These are phyloP conservation scores for Alethe diademata DNA, from an alignment of 2,113 vertebrate genomes.

Conservation along the genomic window DNA sequence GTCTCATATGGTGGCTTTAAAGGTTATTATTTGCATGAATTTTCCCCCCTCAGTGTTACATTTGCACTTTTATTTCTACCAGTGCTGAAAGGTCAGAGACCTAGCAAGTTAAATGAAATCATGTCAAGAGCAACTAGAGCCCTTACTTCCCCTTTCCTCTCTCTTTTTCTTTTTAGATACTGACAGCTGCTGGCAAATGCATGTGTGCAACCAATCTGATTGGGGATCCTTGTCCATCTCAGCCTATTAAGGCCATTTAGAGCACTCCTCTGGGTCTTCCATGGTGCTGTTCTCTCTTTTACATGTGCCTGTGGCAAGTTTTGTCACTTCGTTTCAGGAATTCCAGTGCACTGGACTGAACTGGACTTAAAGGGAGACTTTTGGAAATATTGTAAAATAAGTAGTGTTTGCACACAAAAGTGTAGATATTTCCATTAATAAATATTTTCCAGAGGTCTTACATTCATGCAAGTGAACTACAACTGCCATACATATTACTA, in stretches of 20 bases:
- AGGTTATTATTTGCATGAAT: constrained; percentile 57
- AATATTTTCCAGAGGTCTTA: not conserved
- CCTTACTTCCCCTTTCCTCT: not conserved
- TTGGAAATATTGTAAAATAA: not conserved
- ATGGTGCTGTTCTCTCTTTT: not conserved
- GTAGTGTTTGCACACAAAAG: not conserved
- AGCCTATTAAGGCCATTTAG: not conserved
- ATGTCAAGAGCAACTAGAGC: constrained; percentile 33
- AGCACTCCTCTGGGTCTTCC: not conserved
- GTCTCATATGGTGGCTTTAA: constrained; percentile 6
- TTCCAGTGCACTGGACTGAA: not conserved
- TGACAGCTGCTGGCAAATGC: constrained; percentile 5
- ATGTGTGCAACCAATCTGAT: not conserved
- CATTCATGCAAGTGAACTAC: not conserved
- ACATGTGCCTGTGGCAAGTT: not conserved
- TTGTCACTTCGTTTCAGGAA: not conserved
- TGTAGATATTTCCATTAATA: not conserved
- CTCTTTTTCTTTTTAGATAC: not conserved
- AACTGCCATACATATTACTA: not conserved
- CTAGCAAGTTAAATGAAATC: constrained; percentile 45
- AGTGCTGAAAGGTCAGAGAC: constrained; percentile 44
- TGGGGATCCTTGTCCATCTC: not conserved
- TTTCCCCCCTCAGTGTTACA: not conserved
- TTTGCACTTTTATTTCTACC: constrained; percentile 35
- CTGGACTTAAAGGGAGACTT: not conserved